Percentiles rank a stretch among this genome's conserved stretches.
Evolutionary conservation across 2,113 vertebrate species (phyloP).

Genomic region (Entelurus aequoreus): DNA sequence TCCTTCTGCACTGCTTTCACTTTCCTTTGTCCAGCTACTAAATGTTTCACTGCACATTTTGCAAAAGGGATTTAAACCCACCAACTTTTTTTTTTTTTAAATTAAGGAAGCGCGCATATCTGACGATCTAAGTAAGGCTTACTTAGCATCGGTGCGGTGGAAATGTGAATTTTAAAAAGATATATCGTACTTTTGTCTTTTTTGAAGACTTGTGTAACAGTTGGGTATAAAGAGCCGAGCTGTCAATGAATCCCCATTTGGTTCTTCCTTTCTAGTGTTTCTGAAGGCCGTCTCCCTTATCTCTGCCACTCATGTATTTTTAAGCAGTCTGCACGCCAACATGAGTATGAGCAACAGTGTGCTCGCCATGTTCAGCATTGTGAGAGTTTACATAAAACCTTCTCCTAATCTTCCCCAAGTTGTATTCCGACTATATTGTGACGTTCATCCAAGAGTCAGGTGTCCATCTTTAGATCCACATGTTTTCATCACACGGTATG

Average conservation of each 20-base stretch:
- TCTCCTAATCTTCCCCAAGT: too few species aligned
- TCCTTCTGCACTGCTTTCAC: slow-evolving; percentile 37
- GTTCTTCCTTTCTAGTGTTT: slow-evolving; percentile 26
- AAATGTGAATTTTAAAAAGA: slow-evolving; percentile 10
- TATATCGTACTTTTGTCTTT: slow-evolving; percentile 24
- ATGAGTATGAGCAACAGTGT: slow-evolving; percentile 32
- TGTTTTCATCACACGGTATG: too few species aligned
- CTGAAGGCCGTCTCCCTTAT: slow-evolving; percentile 40
- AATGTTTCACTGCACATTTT: slow-evolving; percentile 42
- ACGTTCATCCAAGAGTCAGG: too few species aligned
- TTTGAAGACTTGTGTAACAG: slow-evolving; percentile 41
- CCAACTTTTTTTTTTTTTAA: slow-evolving; percentile 15
- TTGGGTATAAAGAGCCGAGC: slow-evolving; percentile 43
- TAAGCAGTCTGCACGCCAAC: slow-evolving; percentile 35
- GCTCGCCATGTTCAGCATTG: slow-evolving; percentile 12
- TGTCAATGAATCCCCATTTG: slow-evolving; percentile 43
- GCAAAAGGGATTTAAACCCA: slow-evolving; percentile 54
- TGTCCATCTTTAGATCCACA: too few species aligned
- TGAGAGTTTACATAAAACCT: slow-evolving; percentile 8
- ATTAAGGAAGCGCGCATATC: slow-evolving; percentile 2
- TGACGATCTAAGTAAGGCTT: slow-evolving; percentile 19
- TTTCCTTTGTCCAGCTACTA: slow-evolving; percentile 53
- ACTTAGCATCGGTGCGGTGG: slow-evolving; percentile 14
- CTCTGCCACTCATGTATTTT: slow-evolving; percentile 52
- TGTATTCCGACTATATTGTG: too few species aligned